Base-by-base conservation (phyloP, 2,888 invertebrate genomes). In the Embidobia sp. region DNA sequence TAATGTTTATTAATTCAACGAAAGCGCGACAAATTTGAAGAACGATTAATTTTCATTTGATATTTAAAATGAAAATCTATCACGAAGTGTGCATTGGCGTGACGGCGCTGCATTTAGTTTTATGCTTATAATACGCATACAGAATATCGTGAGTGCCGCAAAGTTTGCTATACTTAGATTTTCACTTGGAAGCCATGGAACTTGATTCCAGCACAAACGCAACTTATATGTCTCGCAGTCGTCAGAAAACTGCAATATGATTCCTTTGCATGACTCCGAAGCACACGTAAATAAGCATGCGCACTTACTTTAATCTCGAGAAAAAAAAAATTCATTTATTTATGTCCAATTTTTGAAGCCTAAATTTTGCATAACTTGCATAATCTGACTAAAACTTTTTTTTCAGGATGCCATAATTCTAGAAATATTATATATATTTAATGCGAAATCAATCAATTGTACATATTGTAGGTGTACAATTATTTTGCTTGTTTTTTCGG, bases 161-260 rank as follows among this genome's bases (percentile, higher is more conserved):
- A 49, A 46, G 44, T 61, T 74, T 59, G 80, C 85, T 86, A 86
- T 86, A 86, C 85, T 86, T 86, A 86, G 86, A 85, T 79, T 78
- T 73, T 48, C 78, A 57, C 67, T 79, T 81, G 82, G 79, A 84
- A 85, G 84, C 82, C 83, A 79, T 86, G 83, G 85, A 85, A 84
- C 82, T 67, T 35, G 80, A 81, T 85, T 83, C 84, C 84, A 69
- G 57, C 49, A 37, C 57, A 82, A 79, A 79, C 48, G 63, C 75
- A 72, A 75, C 74, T 72, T 78, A 70, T 61, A 69, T 74, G 73
- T 53, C 57, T 44, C 46, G 33, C 59, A 69, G 59, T 59, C 66
- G 74, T 59, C 66, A 74, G 66, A 75, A 75, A 75, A 74, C 57
- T 64, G 67, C 66, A 72, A 63, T 78, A 77, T 69, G 72, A 75